Conservation (phyloP, 2,797 vertebrate species). For the Rhodeus uyekii region DNA sequence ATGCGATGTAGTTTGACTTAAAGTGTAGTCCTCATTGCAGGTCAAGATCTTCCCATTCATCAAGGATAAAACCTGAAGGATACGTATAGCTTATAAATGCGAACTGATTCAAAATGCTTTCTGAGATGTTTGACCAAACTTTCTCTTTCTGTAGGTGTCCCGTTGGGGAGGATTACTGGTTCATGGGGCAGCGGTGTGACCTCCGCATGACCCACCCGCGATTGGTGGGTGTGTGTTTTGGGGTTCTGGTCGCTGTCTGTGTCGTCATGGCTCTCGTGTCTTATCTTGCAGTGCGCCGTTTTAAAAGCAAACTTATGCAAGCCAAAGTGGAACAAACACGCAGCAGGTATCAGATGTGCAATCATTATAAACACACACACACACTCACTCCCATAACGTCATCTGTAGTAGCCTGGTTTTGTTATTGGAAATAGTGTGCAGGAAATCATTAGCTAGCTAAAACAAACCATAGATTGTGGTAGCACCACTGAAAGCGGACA, state of each 20-base stretch:
- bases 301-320: conserved; percentile 82
- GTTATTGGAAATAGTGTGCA: conserved; percentile 41
- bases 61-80: neutral
- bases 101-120: neutral
- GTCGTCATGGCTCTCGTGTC: conserved; percentile 72
- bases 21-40: neutral
- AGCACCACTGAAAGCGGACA: conserved; percentile 6
- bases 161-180: conserved; percentile 45
- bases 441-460: conserved; percentile 41
- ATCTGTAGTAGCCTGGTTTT: conserved; percentile 1
- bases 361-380: conserved; percentile 18
- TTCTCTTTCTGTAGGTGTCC: conserved; percentile 50
- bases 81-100: neutral
- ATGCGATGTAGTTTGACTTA: neutral
- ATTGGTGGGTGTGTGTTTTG: conserved; percentile 77
- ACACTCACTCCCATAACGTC: neutral
- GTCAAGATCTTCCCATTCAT: neutral
- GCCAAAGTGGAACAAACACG: conserved; percentile 87
- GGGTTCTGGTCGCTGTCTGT: conserved; percentile 73
- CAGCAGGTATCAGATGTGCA: conserved; percentile 80
- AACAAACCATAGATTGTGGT: conserved; percentile 41
- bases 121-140: neutral
- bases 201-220: conserved; percentile 80
- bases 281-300: conserved; percentile 77
- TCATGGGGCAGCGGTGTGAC: conserved; percentile 83